phyloP scores from a whole-genome alignment of 2,888 invertebrate genomes.

The Glyphotaelius pellucidus region DNA sequence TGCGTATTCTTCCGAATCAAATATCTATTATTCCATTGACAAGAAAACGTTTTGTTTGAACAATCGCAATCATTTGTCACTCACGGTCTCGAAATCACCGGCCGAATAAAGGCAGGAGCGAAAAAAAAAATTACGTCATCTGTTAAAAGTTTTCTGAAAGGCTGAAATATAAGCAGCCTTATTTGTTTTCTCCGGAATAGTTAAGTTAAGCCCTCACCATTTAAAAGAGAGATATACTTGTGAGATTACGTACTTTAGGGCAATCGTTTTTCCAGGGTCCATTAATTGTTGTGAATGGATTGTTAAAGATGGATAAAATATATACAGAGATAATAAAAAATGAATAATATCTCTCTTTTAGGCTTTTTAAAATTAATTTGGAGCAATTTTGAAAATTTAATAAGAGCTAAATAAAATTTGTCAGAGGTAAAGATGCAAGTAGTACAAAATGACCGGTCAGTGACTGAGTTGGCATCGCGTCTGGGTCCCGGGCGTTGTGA shows the following conservation, averaged over 20 bases:
- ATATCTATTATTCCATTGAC: constrained; percentile 38
- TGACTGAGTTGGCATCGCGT: too few species aligned
- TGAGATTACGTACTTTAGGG: neutral
- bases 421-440: too few species aligned
- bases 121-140: constrained; percentile 29
- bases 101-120: constrained; percentile 27
- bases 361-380: too few species aligned
- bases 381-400: too few species aligned
- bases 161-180: constrained; percentile 30
- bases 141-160: constrained; percentile 45
- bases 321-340: neutral
- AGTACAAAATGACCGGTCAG: too few species aligned
- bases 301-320: neutral
- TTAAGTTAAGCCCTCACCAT: constrained; percentile 30
- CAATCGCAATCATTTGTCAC: constrained; percentile 41
- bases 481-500: too few species aligned
- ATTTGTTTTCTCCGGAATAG: constrained; percentile 23
- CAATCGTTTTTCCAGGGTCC: neutral
- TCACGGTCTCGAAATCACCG: constrained; percentile 43
- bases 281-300: neutral
- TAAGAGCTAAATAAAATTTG: too few species aligned
- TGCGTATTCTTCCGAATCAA: constrained; percentile 21
- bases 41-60: constrained; percentile 41
- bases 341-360: too few species aligned
- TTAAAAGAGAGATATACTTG: neutral